Base-by-base conservation (phyloP, 2,888 invertebrate genomes). In the Phrixothrix hirtus region DNA sequence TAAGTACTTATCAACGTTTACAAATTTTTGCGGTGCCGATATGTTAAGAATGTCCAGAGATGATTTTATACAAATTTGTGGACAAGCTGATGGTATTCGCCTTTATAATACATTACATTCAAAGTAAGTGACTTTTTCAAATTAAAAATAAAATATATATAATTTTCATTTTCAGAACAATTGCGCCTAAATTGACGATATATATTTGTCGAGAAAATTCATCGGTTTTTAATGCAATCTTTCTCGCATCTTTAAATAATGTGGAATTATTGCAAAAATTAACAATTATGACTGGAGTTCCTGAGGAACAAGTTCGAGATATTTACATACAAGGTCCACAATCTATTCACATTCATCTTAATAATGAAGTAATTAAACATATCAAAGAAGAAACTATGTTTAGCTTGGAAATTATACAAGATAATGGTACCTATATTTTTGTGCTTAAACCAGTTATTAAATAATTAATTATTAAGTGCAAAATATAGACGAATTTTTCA, bases 31-130 rank as follows among this genome's bases (percentile, higher is more conserved):
- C 26, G 95, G 92, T 11, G 83, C 91, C 12, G 96, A 97, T 77
- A 82, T 97, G 69, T 79, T 96, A 62, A 85, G 94, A 74, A 79
- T 96, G 73, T 88, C 91, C 0, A 85, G 94, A 32, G 93, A 95
- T 57, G 96, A 97, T 76, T 80, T 96, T 29, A 92, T 95, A 48
- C 92, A 95, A 78, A 93, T 97, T 50, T 95, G 95, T 74, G 95
- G 95, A 0, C 79, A 95, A 53, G 90, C 94, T 26, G 95, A 96
- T 74, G 97, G 96, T 2, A 95, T 96, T 50, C 84, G 96, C 61
- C 83, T 96, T 53, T 94, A 87, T 77, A 96, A 96, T 75, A 89
- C 91, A 21, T 78, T 96, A 35, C 92, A 92, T 68, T 84, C 87
- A 64, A 91, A 89, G 89, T 89, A 74, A 83, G 85, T 78, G n/a